phyloP scores from a whole-genome alignment of 2,113 vertebrate species.

The Eubucco bourcierii region DNA sequence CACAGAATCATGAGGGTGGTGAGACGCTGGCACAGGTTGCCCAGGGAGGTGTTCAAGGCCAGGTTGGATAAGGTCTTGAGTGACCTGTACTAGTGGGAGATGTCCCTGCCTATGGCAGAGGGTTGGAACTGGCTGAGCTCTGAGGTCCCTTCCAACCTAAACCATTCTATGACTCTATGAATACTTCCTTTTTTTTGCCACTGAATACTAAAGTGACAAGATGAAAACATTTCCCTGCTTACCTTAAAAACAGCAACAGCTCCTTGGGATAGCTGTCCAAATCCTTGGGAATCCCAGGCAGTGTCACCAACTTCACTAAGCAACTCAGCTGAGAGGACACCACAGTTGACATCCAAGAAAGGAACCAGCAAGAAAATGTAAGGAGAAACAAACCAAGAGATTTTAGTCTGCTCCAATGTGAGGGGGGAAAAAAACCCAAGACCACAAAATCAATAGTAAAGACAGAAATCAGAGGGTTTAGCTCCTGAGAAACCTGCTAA shows the following conservation, averaged over 20 bases:
- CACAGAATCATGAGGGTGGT: too few relatives aligned
- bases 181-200: neutral
- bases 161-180: too few relatives aligned
- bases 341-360: neutral
- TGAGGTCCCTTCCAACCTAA: too few relatives aligned
- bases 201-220: rapidly evolving
- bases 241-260: slow-evolving; percentile 68
- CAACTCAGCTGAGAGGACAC: slow-evolving; percentile 63
- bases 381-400: neutral
- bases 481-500: neutral
- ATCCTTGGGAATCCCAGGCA: neutral
- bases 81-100: too few relatives aligned
- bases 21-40: too few relatives aligned
- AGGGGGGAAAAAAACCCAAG: neutral
- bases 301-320: slow-evolving; percentile 28
- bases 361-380: neutral
- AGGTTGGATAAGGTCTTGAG: too few relatives aligned
- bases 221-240: neutral
- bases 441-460: too few relatives aligned
- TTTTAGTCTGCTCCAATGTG: neutral
- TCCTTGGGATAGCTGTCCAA: slow-evolving; percentile 54
- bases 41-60: too few relatives aligned
- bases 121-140: too few relatives aligned
- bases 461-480: neutral
- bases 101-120: too few relatives aligned